These are phyloP conservation scores for Diogma glabrata DNA, from an alignment of 2,888 invertebrate species.

Conservation along the genomic window DNA sequence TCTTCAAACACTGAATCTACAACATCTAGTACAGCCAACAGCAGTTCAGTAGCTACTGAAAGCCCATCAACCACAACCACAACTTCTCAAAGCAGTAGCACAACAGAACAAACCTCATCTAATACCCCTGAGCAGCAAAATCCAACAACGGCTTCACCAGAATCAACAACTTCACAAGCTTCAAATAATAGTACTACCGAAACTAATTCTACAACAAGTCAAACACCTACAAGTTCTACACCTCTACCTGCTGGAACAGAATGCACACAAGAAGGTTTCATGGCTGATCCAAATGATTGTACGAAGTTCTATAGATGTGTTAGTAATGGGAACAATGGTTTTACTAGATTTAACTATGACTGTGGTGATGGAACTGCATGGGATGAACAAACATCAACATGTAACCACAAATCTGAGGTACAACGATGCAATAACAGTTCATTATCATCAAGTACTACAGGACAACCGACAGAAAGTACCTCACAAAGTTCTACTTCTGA, in stretches of 20 bases:
- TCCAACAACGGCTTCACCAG: not conserved
- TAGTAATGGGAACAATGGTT: conserved; percentile 31
- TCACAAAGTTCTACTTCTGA: conserved; percentile 10
- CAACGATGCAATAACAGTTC: conserved; percentile 1
- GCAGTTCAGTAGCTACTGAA: conserved; percentile 23
- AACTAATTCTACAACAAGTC: no score
- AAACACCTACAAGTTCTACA: not conserved
- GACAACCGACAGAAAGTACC: conserved; percentile 1
- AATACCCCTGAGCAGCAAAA: conserved; percentile 10
- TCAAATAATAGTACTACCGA: no score
- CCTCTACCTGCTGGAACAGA: conserved; percentile 26
- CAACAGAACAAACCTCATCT: no score
- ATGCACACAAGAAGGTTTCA: conserved; percentile 28
- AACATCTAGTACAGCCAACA: no score
- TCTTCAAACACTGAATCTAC: no score
- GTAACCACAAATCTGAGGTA: conserved; percentile 24
- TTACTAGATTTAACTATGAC: conserved; percentile 34
- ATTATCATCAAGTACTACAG: conserved; percentile 12
- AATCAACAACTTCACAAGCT: no score
- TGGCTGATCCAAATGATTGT: conserved; percentile 34
- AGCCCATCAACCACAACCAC: conserved; percentile 13
- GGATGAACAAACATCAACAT: conserved; percentile 39
- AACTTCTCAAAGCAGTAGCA: no score
- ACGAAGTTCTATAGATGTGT: conserved; percentile 41
- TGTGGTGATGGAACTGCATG: conserved; percentile 40